Evolutionary conservation across 1,140 invertebrate species (phyloP).

Genomic region (Zaprionus ornatus): DNA sequence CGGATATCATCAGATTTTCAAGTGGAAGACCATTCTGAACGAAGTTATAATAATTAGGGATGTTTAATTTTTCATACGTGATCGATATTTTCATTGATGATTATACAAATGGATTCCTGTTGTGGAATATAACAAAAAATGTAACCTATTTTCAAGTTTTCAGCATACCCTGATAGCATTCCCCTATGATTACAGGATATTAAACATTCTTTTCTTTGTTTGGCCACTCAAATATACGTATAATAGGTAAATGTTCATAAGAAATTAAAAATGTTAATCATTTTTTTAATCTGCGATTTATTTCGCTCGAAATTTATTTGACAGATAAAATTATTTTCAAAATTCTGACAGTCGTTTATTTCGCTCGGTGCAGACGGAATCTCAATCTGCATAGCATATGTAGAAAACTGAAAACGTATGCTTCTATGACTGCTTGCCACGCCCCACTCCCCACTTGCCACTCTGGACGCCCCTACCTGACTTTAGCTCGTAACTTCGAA

Average conservation of each 20-base stretch:
- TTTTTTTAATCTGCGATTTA: conserved; percentile 2
- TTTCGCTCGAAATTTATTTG: neutral
- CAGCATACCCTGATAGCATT: neutral
- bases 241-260: neutral
- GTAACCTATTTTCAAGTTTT: neutral
- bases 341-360: neutral
- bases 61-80: too few species aligned
- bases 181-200: neutral
- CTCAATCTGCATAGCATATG: neutral
- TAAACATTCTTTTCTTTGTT: neutral
- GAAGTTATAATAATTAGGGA: too few species aligned
- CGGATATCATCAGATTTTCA: too few species aligned
- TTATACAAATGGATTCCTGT: too few species aligned
- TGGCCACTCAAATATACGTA: neutral
- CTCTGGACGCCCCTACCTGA: neutral
- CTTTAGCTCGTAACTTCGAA: neutral
- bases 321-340: conserved; percentile 6
- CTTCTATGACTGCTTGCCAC: conserved; percentile 5
- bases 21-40: too few species aligned
- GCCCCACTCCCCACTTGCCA: too few species aligned
- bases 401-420: neutral
- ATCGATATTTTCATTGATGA: too few species aligned
- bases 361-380: neutral
- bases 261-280: neutral
- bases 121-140: neutral